Evolutionary conservation across 2,113 vertebrate genomes (phyloP), one percentile per base, ranked within the genome.

Genomic region (Lynx canadensis): DNA sequence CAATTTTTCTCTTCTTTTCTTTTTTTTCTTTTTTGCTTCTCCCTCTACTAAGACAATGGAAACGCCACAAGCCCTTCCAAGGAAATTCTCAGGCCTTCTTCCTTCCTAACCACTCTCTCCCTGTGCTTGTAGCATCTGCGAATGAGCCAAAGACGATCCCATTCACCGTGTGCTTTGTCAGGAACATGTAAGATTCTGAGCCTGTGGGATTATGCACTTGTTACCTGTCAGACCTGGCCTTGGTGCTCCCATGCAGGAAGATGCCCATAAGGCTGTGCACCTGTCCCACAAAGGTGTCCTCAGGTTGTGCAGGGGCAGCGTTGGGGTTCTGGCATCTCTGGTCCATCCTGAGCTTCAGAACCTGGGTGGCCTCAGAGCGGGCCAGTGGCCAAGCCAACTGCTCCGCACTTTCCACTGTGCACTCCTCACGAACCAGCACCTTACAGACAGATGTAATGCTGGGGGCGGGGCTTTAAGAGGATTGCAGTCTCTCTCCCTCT

Each of bases 71-170:
- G 36, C 23, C 23, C 38, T 45, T 45, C 38, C 57, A 65, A 63
- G 38, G 57, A 73, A 83, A 55, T 38, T 60, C 13, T 82, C 80
- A 60, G 27, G 57, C 60, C 69, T 83, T 60, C 60, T 33, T 65
- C 60, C 27, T 31, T 45, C 82, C 60, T 65, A 33, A 45, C 60
- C 29, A 4, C 27, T 4, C 5, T 11, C 57, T 65, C 60, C 57
- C 15, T 45, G 60, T 9, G 12, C 29, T 29, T 13, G 11, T 5
- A 0, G 36, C 60, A 65, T 84, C 29, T 65, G 10, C 31, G 29
- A 45, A 65, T 3, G 41, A 65, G 60, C 3, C 29, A 45, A 0
- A 4, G 0, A 1, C 4, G 38, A 3, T 31, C 15, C 6, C 6
- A 19, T 7, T 12, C 21, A 33, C 63, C 16, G 1, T 8, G 60